phyloP scores from a whole-genome alignment of 2,888 invertebrate genomes.

The Amitus sp. region DNA sequence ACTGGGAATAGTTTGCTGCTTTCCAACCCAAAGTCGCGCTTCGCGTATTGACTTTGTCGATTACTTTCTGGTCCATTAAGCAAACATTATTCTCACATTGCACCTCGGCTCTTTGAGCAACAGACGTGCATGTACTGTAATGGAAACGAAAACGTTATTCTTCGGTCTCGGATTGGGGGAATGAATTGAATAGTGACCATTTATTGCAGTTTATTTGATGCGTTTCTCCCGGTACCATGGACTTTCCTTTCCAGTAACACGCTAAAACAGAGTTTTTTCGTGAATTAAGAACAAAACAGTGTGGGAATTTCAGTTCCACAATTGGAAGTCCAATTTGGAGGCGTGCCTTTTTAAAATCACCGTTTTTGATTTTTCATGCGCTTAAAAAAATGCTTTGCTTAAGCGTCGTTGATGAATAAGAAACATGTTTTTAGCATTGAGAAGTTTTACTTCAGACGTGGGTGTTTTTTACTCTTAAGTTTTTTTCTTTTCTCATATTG shows the following conservation, averaged over 20 bases:
- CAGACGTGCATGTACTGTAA: conserved; percentile 70
- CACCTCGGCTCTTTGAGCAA: conserved; percentile 65
- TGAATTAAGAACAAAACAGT: too few species aligned
- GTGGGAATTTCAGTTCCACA: too few species aligned
- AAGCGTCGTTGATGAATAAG: too few species aligned
- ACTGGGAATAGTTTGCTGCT: conserved; percentile 83
- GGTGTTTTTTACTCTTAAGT: too few species aligned
- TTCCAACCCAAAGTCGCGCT: conserved; percentile 74
- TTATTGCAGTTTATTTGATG: conserved; percentile 77
- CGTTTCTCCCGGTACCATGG: conserved; percentile 68
- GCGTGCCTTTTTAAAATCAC: too few species aligned
- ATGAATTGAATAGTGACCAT: conserved; percentile 73
- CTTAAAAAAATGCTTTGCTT: too few species aligned
- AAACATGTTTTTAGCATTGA: too few species aligned
- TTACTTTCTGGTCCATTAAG: conserved; percentile 77
- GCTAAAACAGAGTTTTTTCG: conserved; percentile 47
- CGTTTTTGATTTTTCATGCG: too few species aligned
- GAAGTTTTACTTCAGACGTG: too few species aligned
- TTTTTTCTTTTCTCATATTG: too few species aligned
- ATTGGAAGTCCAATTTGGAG: too few species aligned
- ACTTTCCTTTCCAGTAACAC: conserved; percentile 69
- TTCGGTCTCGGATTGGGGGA: background rate
- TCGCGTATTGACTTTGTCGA: conserved; percentile 74
- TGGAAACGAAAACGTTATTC: conserved; percentile 8
- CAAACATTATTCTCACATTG: conserved; percentile 80